phyloP scores from a whole-genome alignment of 2,888 invertebrate species.

The Mythimna ferrago region DNA sequence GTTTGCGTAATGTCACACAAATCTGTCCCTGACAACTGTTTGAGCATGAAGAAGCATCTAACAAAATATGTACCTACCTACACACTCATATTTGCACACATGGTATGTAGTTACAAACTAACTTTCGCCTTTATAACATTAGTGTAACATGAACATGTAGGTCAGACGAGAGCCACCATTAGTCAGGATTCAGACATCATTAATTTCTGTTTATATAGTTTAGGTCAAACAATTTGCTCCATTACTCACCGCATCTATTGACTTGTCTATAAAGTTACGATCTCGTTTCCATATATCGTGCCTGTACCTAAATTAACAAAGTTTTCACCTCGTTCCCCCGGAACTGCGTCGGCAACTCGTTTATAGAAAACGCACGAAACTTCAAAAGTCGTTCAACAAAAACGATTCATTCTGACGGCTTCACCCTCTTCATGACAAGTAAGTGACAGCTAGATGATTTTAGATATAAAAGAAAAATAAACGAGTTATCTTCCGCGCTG shows the following conservation, averaged over 20 bases:
- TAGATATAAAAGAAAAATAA: slow-evolving; percentile 18
- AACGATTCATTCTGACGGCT: slow-evolving; percentile 31
- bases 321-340: slow-evolving; percentile 3
- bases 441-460: slow-evolving; percentile 36
- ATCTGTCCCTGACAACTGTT: no score
- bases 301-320: background rate
- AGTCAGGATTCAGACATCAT: slow-evolving; percentile 10
- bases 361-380: slow-evolving; percentile 9
- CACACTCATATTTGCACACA: no score
- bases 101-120: no score
- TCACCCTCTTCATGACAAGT: slow-evolving; percentile 25
- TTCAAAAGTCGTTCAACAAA: slow-evolving; percentile 35
- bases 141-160: slow-evolving; percentile 15
- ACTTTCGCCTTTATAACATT: no score
- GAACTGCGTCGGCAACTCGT: slow-evolving; percentile 21
- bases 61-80: no score
- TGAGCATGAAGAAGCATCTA: no score
- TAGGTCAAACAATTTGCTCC: background rate
- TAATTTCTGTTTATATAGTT: slow-evolving; percentile 18
- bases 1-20: no score
- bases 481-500: slow-evolving; percentile 26
- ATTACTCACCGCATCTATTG: background rate
- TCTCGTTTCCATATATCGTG: background rate
- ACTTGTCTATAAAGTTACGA: background rate
- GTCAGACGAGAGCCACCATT: slow-evolving; percentile 3